Evolutionary conservation across 2,888 invertebrate species (phyloP), one percentile per base, ranked within the genome.

Genomic region (Lordiphosa andalusiaca): DNA sequence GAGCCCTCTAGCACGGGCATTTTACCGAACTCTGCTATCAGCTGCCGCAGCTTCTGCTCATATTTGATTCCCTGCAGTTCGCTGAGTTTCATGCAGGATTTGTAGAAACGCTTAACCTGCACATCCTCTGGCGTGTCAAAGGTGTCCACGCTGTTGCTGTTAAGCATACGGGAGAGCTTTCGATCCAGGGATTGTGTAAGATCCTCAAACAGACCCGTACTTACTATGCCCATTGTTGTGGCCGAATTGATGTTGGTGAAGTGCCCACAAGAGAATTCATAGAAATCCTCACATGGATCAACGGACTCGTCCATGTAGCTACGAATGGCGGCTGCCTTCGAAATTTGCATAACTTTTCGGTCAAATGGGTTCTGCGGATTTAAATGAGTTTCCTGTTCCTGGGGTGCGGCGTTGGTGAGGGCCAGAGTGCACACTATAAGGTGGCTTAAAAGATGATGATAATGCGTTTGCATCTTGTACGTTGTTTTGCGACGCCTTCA

Each of bases 261-360:
- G 37, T 85, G 86, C 6, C 89, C 89, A 50, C 88, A 88, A 2
- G 89, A 77, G 41, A 87, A 88, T 6, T 68, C 60, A 38, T 89
- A 88, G 49, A 89, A 88, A 54, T 88, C 71, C 3, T 62, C 48
- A 53, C 88, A 88, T 6, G 88, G 88, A 70, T 89, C 75, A 0
- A 69, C 57, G 2, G 38, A 57, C 7, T 67, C 64, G 48, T 88
- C 66, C 74, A 88, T 85, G 35, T 78, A 87, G 47, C 70, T 81
- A 3, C 53, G 38, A 12, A 89, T 80, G 30, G 85, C 84, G 1
- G 69, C 69, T 1, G 84, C 81, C 35, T 88, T 85, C 0, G 88
- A 63, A 0, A 64, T 40, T 0, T 80, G 82, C 53, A 80, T 64
- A 36, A 71, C 12, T 1, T 2, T 30, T 6, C 12, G 35, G 3